Evolutionary conservation across 2,113 vertebrate genomes (phyloP), one percentile per base, ranked within the genome.

Genomic region (Notiomystis cincta): DNA sequence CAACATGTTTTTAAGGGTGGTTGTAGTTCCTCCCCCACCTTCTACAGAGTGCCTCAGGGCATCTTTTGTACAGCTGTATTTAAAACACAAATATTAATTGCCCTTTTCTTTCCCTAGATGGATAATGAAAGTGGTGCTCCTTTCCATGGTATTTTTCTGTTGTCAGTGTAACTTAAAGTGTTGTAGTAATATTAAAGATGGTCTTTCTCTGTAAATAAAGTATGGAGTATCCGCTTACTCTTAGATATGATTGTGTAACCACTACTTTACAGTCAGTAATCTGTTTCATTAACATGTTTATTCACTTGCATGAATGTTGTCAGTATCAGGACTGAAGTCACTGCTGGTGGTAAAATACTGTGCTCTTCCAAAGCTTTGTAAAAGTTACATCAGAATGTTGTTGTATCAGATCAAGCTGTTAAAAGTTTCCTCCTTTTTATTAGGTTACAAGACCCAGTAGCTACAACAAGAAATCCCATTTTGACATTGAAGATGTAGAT

Each of bases 401-500:
- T 78, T 94, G 37, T 72, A 42, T 58, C 47, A 61, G 53, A 76
- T 67, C 22, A 48, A 81, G 21, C n/a, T 10, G 15, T 86, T 69
- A 79, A 71, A 54, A 47, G 48, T 60, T 75, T 91, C 20, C 4
- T 92, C 54, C 51, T 91, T 64, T 82, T 62, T 38, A 31, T 57
- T 92, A 99, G 99, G 98, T 99, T 88, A 99, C 99, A 61, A 98
- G 99, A 91, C 99, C 99, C 16, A 98, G 99, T 78, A 99, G 99
- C 97, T 99, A 99, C 98, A 99, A 98, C 95, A 99, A 98, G 90
- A 98, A 99, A 28, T 98, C 98, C 27, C 99, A 99, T 90, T 99
- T 99, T 91, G 99, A 99, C 82, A 99, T 99, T 62, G 99, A 99
- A 98, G 99, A 99, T 76, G 97, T 95, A 38, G 99, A 99, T 92